These are phyloP conservation scores for Penaeus indicus DNA, from an alignment of 1,140 invertebrate species.

Conservation along the genomic window DNA sequence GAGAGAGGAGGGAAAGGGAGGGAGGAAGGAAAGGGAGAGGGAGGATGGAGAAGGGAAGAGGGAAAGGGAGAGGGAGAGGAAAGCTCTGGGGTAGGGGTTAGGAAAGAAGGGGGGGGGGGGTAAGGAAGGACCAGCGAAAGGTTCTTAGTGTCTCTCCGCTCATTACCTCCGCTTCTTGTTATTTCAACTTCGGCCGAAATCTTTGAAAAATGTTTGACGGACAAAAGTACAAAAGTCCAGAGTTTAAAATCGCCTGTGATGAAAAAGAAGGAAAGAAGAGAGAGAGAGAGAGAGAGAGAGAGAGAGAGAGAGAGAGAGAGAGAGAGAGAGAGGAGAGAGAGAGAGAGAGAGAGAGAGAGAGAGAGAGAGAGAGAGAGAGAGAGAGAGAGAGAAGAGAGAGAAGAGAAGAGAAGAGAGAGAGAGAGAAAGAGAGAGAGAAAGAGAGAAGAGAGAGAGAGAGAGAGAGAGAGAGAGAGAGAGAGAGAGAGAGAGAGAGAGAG, in stretches of 20 bases:
- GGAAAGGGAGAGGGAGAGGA: not conserved
- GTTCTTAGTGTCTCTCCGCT: too few relatives aligned
- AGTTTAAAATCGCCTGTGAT: too few relatives aligned
- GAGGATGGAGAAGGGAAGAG: not conserved
- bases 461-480: not conserved
- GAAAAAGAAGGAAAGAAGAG: too few relatives aligned
- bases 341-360: not conserved
- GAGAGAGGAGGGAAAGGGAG: not conserved
- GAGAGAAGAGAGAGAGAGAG: not conserved
- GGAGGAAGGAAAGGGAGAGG: not conserved
- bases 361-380: not conserved
- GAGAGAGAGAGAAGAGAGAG: not conserved
- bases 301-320: too few relatives aligned
- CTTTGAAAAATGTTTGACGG: too few relatives aligned
- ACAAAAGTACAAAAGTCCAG: too few relatives aligned
- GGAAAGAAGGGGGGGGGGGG: not conserved
- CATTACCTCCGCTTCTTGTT: too few relatives aligned
- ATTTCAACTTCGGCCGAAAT: too few relatives aligned
- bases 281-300: too few relatives aligned
- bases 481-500: not conserved
- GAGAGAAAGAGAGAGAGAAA: not conserved
- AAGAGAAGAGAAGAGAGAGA: not conserved
- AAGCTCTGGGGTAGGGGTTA: not conserved
- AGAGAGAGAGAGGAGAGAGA: too few relatives aligned
- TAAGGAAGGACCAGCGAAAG: too few relatives aligned